Evolutionary conservation across 2,888 invertebrate species (phyloP).

Genomic region (Coelinius sp.): DNA sequence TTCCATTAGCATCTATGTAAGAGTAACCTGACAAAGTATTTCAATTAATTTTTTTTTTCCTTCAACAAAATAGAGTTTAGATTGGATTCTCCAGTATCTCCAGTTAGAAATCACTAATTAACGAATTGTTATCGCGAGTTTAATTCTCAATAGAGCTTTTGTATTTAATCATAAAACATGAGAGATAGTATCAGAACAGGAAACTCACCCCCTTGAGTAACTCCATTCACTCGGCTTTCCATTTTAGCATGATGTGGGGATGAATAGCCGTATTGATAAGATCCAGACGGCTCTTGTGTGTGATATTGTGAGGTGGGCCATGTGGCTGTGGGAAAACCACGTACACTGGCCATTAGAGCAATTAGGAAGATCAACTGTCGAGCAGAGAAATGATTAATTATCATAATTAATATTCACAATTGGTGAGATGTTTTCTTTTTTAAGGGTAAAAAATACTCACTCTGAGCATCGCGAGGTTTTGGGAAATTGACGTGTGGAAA

Average conservation of each 20-base stretch:
- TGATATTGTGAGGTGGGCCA: conserved; percentile 68
- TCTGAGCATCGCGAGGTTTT: conserved; percentile 6
- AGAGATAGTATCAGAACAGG: not conserved
- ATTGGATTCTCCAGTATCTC: not conserved
- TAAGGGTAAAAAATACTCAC: conserved; percentile 24
- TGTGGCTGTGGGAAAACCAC: conserved; percentile 63
- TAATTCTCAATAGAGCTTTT: not conserved
- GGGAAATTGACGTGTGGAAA: not conserved
- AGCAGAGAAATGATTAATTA: not conserved
- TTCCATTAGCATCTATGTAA: conserved; percentile 78
- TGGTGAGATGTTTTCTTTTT: too few species aligned
- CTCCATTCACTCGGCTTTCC: conserved; percentile 76
- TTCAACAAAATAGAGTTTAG: not conserved
- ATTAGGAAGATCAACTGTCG: conserved; percentile 50
- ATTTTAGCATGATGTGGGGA: conserved; percentile 78
- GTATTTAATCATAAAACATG: not conserved
- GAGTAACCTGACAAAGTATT: conserved; percentile 72
- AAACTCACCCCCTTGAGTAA: conserved; percentile 73
- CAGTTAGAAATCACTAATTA: not conserved
- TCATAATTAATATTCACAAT: too few species aligned
- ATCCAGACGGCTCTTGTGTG: conserved; percentile 73
- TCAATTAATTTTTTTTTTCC: not conserved
- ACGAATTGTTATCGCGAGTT: not conserved
- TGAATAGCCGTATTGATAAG: conserved; percentile 76
- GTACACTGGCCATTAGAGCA: conserved; percentile 42